Evolutionary conservation across 30 jellyfish, hydroid and myxozoan genomes (phyloP).

Genomic region (Turritopsis dohrnii): DNA sequence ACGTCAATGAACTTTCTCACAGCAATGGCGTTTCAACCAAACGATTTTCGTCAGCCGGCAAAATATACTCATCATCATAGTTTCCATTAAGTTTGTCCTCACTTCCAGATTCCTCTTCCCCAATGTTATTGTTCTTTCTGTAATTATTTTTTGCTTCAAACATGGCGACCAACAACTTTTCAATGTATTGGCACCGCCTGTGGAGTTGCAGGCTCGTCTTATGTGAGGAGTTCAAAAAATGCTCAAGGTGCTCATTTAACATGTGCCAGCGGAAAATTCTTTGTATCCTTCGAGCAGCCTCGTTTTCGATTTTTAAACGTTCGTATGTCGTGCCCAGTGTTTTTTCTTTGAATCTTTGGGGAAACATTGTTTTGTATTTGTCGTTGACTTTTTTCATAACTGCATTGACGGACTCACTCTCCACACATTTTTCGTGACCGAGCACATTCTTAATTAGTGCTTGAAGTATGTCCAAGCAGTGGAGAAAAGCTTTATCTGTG

Average conservation of each 20-base stretch:
- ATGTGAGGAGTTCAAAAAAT: neutral
- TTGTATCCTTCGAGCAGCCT: constrained; percentile 80
- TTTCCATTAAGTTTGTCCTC: neutral
- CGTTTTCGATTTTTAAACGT: constrained; percentile 77
- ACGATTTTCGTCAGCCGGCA: neutral
- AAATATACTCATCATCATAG: neutral
- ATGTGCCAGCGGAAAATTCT: constrained; percentile 60
- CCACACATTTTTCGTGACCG: constrained; percentile 79
- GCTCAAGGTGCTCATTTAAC: neutral
- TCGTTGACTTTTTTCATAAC: constrained; percentile 77
- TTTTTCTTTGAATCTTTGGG: constrained; percentile 65
- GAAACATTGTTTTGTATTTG: constrained; percentile 58
- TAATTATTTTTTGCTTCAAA: neutral
- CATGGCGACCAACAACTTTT: neutral
- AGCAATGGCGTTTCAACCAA: constrained; percentile 9
- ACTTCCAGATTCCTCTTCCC: neutral
- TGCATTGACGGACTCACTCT: constrained; percentile 54
- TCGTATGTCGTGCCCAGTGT: constrained; percentile 79
- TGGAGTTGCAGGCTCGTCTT: constrained; percentile 3
- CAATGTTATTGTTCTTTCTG: neutral
- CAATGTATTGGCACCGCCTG: neutral
- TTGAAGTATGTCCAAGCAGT: constrained; percentile 81
- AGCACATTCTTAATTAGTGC: constrained; percentile 71
- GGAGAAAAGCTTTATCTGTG: constrained; percentile 60
- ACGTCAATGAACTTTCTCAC: too few relatives aligned